Evolutionary conservation across 2,113 vertebrate genomes (phyloP).

Genomic region (Stigmatopora nigra): DNA sequence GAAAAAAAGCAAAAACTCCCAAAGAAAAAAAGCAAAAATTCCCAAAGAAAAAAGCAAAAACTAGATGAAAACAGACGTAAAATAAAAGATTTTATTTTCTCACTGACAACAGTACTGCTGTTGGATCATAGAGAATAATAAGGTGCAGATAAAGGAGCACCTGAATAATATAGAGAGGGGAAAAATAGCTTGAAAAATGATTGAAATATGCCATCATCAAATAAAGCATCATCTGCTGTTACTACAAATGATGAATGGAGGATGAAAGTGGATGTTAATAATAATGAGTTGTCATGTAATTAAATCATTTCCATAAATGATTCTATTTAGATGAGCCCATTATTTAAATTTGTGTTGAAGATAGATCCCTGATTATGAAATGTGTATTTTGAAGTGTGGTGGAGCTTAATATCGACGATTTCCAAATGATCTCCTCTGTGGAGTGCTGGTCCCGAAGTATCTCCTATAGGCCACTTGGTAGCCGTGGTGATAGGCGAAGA

Average conservation of each 20-base stretch:
- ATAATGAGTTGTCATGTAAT: conserved; percentile 17
- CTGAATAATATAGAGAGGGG: conserved; percentile 16
- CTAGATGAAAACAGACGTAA: conserved; percentile 28
- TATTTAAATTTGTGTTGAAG: conserved; percentile 21
- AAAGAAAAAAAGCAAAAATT: neutral
- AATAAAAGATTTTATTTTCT: conserved; percentile 12
- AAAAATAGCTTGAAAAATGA: conserved; percentile 33
- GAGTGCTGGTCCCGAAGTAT: conserved; percentile 64
- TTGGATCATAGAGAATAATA: conserved; percentile 1
- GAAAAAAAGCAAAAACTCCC: neutral
- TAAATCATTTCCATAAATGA: conserved; percentile 2
- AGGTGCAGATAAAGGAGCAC: conserved; percentile 4
- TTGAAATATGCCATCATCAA: conserved; percentile 28
- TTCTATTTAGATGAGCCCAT: conserved; percentile 13
- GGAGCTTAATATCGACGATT: conserved; percentile 34
- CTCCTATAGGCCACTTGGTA: conserved; percentile 74
- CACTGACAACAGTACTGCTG: conserved; percentile 12
- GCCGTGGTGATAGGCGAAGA: conserved; percentile 68
- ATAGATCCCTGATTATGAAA: conserved; percentile 8
- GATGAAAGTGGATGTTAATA: conserved; percentile 14
- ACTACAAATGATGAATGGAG: conserved; percentile 21
- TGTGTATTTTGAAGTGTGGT: neutral
- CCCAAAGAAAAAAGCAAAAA: neutral
- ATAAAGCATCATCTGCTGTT: conserved; percentile 35
- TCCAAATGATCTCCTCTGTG: conserved; percentile 11